Evolutionary conservation across 1,140 invertebrate genomes (phyloP), one percentile per base, ranked within the genome.

Genomic region (Lamellibrachia luymesi): DNA sequence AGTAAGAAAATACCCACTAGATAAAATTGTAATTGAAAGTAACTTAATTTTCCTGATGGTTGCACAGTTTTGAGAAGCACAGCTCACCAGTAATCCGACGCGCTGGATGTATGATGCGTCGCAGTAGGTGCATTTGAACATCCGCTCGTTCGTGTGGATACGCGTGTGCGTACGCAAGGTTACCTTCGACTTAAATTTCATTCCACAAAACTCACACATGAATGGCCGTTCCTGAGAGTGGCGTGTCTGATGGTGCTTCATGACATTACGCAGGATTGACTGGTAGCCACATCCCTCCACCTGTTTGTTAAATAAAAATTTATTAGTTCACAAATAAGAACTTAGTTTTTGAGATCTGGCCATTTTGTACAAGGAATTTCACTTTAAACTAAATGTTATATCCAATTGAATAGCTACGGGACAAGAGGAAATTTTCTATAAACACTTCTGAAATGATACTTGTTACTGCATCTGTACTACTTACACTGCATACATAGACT

Each of bases 121-220:
- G 51, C 93, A 93, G 51, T 92, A 38, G 51, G 49, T 93, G 27
- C 93, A 93, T 13, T 93, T 91, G 91, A 92, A 92, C 50, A 90
- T 51, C 22, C 90, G 80, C 90, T 93, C 93, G 22, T 52, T 52
- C 90, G 52, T n/a, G 93, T 93, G 93, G 91, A 93, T 93, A n/a
- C 92, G 91, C 50, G 92, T 51, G 52, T 93, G 93, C 6, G 89
- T 92, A 49, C 92, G 91, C 90, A 93, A 38, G 38, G 64, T 80
- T 22, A 80, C 64, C 64, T 80, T 80, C 4, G 64, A 80, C 64
- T 80, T 80, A 22, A 80, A 80, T 2, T 80, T 80, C 17, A 22
- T 80, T 10, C 64, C 64, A 80, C 64, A 80, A 80, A 80, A 80
- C 17, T 80, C 64, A 22, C 64, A 80, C 64, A 80, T 80, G 64